These are phyloP conservation scores for Trematomus bernacchii DNA, from an alignment of 2,797 vertebrate genomes.

Conservation along the genomic window DNA sequence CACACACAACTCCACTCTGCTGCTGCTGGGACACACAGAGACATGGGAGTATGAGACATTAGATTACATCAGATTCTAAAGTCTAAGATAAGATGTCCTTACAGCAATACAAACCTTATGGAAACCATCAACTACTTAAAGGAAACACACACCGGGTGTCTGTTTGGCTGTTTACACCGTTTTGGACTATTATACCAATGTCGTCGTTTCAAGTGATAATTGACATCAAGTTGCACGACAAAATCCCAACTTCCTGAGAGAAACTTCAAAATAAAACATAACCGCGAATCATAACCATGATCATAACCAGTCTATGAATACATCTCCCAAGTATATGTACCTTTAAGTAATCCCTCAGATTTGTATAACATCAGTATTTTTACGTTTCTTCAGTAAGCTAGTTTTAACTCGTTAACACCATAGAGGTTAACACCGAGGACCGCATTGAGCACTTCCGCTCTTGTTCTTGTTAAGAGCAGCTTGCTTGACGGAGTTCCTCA, in stretches of 20 bases:
- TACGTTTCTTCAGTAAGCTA: too few relatives aligned
- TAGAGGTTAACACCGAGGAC: fast-evolving
- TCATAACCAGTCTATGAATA: too few relatives aligned
- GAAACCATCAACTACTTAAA: background rate
- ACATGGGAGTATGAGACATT: background rate
- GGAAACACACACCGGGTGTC: too few relatives aligned
- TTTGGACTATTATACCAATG: background rate
- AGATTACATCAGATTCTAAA: background rate
- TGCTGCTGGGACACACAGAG: conserved; percentile 4
- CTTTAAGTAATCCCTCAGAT: fast-evolving
- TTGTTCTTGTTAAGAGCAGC: background rate
- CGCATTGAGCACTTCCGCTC: background rate
- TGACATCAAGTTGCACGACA: background rate
- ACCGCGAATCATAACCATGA: too few relatives aligned
- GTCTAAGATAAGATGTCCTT: too few relatives aligned
- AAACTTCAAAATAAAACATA: conserved; percentile 25
- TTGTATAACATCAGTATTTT: fast-evolving
- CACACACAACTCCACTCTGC: background rate
- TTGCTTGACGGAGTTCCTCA: conserved; percentile 2
- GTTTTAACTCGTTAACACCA: fast-evolving
- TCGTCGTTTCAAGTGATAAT: background rate
- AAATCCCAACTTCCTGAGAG: background rate
- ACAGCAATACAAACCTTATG: background rate
- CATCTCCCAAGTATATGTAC: too few relatives aligned
- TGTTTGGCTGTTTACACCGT: background rate